These are phyloP conservation scores for Drosophila seguyi DNA, from an alignment of 1,140 invertebrate species.

Conservation along the genomic window DNA sequence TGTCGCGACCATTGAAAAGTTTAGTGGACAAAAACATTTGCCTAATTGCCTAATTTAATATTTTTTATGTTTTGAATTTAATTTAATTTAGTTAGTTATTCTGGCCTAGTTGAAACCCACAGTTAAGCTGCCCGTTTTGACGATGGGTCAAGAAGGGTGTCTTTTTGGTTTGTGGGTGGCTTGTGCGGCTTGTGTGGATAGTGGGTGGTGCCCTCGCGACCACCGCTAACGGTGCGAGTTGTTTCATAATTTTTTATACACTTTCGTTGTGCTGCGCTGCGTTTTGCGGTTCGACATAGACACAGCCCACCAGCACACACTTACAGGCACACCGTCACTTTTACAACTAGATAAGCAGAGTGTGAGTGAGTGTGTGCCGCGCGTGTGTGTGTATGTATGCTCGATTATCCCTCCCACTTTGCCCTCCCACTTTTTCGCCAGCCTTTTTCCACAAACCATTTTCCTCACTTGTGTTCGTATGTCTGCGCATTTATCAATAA, in stretches of 20 bases:
- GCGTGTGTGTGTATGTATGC: constrained; percentile 4
- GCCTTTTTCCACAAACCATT: not conserved
- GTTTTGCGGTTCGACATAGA: constrained; percentile 73
- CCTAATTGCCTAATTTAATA: not conserved
- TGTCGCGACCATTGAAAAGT: not conserved
- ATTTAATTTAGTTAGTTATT: not conserved
- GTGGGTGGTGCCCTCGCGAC: constrained; percentile 39
- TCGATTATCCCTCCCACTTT: constrained; percentile 28
- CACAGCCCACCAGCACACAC: constrained; percentile 54
- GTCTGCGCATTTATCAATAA: constrained; percentile 80
- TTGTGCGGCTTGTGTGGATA: not conserved
- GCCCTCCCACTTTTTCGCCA: not conserved
- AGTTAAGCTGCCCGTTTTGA: constrained; percentile 21
- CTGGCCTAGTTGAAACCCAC: not conserved
- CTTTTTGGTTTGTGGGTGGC: constrained; percentile 5
- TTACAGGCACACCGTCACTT: constrained; percentile 11
- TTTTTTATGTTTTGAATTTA: not conserved
- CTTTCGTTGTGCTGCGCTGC: constrained; percentile 71
- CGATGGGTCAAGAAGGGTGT: constrained; percentile 41
- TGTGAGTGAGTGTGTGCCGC: constrained; percentile 7
- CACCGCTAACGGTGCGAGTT: constrained; percentile 63
- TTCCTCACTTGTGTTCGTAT: constrained; percentile 37
- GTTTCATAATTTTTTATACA: constrained; percentile 83
- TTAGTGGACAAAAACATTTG: not conserved
- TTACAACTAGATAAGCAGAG: constrained; percentile 17